Conservation (phyloP, 2,888 invertebrate genomes). For the Netelia virgata region DNA sequence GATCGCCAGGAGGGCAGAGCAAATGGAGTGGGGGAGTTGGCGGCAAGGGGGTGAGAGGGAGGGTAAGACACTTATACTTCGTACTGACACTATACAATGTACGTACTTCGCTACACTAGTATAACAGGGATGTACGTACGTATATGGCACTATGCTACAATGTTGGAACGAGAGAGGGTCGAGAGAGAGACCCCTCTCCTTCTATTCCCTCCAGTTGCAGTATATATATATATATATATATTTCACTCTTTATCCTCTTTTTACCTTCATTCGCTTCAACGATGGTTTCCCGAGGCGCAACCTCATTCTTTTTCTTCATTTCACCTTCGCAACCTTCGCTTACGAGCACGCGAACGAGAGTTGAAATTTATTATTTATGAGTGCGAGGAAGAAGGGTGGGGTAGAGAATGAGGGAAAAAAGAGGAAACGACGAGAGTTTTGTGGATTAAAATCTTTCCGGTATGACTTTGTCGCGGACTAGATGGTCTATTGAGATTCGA, state of each 20-base stretch:
- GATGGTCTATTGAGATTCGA: background rate
- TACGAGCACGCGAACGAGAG: background rate
- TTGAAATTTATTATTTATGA: background rate
- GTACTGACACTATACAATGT: constrained; percentile 36
- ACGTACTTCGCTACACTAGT: constrained; percentile 20
- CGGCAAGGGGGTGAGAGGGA: constrained; percentile 2
- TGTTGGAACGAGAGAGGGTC: constrained; percentile 20
- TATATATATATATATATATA: background rate
- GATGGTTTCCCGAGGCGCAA: constrained; percentile 36
- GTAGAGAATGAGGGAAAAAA: background rate
- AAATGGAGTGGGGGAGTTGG: background rate
- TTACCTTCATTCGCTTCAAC: constrained; percentile 7
- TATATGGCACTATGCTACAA: background rate
- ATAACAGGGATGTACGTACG: background rate
- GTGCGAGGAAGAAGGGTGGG: no score
- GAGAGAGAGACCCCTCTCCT: constrained; percentile 38
- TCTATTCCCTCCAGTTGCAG: constrained; percentile 30
- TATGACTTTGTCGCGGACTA: background rate
- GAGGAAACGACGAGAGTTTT: background rate
- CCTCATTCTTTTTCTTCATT: constrained; percentile 50
- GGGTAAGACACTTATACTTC: constrained; percentile 35
- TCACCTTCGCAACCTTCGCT: constrained; percentile 43
- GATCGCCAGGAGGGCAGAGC: constrained; percentile 1
- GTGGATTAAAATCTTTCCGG: background rate
- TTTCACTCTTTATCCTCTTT: constrained; percentile 41